Evolutionary conservation across 2,797 vertebrate genomes (phyloP).

Genomic region (Lacerta bilineata): DNA sequence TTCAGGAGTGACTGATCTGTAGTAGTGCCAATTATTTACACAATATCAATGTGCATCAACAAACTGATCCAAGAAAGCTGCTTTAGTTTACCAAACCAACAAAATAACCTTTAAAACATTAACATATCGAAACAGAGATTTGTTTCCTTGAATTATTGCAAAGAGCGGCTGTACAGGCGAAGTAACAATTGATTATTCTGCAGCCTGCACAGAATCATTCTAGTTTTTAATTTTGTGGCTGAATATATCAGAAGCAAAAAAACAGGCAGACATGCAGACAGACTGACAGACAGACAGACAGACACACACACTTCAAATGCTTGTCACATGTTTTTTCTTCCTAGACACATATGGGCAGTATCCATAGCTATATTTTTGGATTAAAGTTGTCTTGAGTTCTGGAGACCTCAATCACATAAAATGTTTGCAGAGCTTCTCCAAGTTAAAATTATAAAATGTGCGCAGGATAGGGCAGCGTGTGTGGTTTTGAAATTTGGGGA

Average conservation of each 20-base stretch:
- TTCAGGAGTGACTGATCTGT: neutral
- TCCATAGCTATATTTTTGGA: too few species aligned
- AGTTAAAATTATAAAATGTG: too few species aligned
- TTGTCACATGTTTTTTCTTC: too few species aligned
- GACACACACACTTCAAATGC: too few species aligned
- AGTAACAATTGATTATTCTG: conserved; percentile 41
- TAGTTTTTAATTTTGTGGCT: neutral
- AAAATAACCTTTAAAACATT: conserved; percentile 15
- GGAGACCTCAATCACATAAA: too few species aligned
- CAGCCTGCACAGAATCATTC: neutral
- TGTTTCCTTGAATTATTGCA: conserved; percentile 32
- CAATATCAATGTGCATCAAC: neutral
- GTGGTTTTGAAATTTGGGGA: too few species aligned
- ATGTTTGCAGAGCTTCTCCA: too few species aligned
- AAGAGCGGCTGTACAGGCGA: neutral
- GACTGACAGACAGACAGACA: too few species aligned
- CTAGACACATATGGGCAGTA: too few species aligned
- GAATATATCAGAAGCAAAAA: neutral
- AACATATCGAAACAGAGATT: conserved; percentile 32
- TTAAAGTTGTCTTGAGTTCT: too few species aligned
- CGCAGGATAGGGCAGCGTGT: too few species aligned
- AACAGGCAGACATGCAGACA: neutral
- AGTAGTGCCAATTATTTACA: conserved; percentile 2
- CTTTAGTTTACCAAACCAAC: neutral
- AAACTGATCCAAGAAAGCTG: neutral